Conservation (phyloP, 2,113 vertebrate genomes). For the Pelecanus crispus region DNA sequence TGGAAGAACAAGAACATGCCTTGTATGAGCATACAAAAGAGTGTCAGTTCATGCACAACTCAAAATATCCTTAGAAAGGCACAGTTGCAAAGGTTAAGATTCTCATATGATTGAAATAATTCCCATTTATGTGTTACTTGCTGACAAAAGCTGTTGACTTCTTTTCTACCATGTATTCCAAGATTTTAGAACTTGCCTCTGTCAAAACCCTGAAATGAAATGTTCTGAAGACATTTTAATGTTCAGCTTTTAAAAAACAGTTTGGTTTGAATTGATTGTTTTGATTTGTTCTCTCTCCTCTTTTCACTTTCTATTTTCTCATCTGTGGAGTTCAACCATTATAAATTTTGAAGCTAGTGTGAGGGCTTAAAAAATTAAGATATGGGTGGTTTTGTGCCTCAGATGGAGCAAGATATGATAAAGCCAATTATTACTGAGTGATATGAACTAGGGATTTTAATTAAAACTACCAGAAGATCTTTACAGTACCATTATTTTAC, state of each 20-base stretch:
- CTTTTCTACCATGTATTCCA: conserved; percentile 5
- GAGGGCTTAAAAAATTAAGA: not conserved
- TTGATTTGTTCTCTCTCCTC: conserved; percentile 16
- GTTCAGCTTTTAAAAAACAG: not conserved
- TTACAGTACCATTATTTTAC: not conserved
- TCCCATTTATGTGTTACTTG: conserved; percentile 19
- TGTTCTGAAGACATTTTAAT: conserved; percentile 21
- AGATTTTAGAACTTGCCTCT: conserved; percentile 8
- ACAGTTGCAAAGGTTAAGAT: conserved; percentile 29
- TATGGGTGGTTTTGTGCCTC: not conserved
- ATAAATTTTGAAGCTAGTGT: not conserved
- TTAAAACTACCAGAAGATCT: not conserved
- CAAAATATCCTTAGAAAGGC: conserved; percentile 20
- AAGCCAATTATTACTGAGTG: not conserved
- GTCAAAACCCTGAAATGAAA: not conserved
- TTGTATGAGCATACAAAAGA: not conserved
- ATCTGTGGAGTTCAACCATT: not conserved
- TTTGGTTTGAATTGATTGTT: conserved; percentile 2
- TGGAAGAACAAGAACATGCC: not conserved
- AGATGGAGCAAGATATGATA: not conserved
- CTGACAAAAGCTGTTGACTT: conserved; percentile 42
- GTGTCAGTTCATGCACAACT: not conserved
- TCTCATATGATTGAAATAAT: conserved; percentile 22
- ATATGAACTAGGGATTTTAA: not conserved
- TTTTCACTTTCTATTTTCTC: conserved; percentile 31